Evolutionary conservation across 1,140 invertebrate genomes (phyloP).

Genomic region (Rhagoletis pomonella): DNA sequence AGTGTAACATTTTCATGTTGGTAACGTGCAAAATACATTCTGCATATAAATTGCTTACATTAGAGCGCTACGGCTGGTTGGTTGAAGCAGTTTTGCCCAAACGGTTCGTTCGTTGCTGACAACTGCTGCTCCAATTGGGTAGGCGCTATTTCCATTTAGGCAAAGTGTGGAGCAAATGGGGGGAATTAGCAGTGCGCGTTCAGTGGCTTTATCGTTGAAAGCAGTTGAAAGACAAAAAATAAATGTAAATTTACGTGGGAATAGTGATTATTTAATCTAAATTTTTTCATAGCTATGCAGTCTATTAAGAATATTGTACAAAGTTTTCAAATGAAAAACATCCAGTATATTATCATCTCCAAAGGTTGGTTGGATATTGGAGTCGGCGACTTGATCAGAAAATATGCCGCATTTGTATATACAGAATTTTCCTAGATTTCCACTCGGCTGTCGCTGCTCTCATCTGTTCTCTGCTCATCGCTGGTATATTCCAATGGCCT

Average conservation of each 20-base stretch:
- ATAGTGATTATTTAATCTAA: background rate
- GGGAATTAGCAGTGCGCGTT: background rate
- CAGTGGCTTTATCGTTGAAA: background rate
- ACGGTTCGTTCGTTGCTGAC: background rate
- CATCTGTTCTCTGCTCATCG: background rate
- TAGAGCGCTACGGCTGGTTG: background rate
- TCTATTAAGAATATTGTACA: background rate
- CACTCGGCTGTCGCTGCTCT: conserved; percentile 19
- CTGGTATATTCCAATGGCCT: conserved; percentile 23
- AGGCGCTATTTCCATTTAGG: background rate
- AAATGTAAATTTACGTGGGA: background rate
- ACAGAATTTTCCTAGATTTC: conserved; percentile 42
- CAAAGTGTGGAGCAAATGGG: background rate
- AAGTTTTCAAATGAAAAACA: background rate
- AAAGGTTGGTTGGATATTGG: background rate
- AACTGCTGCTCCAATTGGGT: conserved; percentile 11
- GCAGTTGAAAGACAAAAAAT: background rate
- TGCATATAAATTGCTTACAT: background rate
- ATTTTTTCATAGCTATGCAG: background rate
- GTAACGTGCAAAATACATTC: background rate
- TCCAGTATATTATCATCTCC: background rate
- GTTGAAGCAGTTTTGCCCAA: background rate
- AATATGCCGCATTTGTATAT: conserved; percentile 19
- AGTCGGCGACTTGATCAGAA: background rate
- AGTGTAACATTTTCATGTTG: background rate